Percentiles rank a stretch among this genome's conserved stretches.
phyloP scores from a whole-genome alignment of 2,797 vertebrate species.

The Harpagifer antarcticus region DNA sequence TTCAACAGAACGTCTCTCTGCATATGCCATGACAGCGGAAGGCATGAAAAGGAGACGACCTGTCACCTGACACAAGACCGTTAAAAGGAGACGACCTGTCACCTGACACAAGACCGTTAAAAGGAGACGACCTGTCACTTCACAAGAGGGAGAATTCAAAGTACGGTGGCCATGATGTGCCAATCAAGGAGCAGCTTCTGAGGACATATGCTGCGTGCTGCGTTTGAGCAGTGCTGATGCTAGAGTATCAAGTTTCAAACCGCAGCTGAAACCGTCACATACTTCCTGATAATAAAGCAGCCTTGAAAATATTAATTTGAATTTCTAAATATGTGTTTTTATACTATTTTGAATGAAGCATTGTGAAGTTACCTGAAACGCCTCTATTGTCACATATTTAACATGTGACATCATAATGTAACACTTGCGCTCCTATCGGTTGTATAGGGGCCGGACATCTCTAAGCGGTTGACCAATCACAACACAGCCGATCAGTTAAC shows the following conservation, averaged over 20 bases:
- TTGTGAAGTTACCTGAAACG: too few relatives aligned
- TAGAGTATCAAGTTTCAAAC: not conserved
- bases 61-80: constrained; percentile 9
- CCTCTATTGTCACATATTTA: too few relatives aligned
- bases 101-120: constrained; percentile 6
- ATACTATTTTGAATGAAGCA: too few relatives aligned
- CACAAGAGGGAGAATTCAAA: not conserved
- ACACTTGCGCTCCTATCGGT: too few relatives aligned
- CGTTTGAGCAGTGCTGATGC: constrained; percentile 5
- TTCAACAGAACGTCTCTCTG: not conserved
- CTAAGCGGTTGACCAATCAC: too few relatives aligned
- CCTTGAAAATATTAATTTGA: not conserved
- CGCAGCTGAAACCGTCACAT: constrained; percentile 2
- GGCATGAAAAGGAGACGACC: constrained; percentile 16
- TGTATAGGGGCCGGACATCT: too few relatives aligned
- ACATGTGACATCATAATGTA: too few relatives aligned
- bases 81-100: constrained; percentile 8
- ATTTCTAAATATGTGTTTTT: not conserved
- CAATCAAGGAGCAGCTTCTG: constrained; percentile 18
- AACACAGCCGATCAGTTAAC: too few relatives aligned
- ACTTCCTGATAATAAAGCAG: not conserved
- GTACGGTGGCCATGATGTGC: constrained; percentile 15
- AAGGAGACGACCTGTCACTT: constrained; percentile 16
- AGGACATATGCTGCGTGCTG: constrained; percentile 6
- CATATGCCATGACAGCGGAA: constrained; percentile 10